These are phyloP conservation scores for Saguinus midas DNA, from an alignment of 2,113 vertebrate genomes.

Conservation along the genomic window DNA sequence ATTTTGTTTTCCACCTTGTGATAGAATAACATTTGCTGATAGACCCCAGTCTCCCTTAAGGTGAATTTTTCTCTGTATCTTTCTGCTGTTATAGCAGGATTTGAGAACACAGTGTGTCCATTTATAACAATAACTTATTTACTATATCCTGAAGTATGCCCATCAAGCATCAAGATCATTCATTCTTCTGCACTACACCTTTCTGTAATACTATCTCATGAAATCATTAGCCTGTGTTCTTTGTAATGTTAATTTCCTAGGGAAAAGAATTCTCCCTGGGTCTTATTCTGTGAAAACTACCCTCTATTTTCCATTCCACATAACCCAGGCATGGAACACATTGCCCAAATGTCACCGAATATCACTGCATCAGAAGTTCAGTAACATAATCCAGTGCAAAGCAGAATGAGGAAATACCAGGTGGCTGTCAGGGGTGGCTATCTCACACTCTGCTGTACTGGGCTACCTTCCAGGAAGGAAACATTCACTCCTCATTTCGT, in stretches of 20 bases:
- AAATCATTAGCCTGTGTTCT: background rate
- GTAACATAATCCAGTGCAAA: background rate
- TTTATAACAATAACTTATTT: background rate
- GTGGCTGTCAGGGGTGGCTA: background rate
- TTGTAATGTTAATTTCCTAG: background rate
- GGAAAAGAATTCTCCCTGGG: background rate
- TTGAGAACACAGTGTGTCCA: background rate
- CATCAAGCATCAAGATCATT: background rate
- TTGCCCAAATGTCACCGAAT: constrained; percentile 5
- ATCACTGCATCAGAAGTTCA: background rate
- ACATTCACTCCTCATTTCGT: constrained; percentile 73
- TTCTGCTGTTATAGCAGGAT: background rate
- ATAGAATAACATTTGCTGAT: background rate
- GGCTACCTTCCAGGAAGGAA: constrained; percentile 65
- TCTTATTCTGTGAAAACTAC: constrained; percentile 14
- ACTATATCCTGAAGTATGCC: background rate
- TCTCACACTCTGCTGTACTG: constrained; percentile 60
- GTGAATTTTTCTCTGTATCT: background rate
- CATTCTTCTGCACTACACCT: background rate
- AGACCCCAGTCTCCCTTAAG: too few relatives aligned
- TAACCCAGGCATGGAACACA: background rate
- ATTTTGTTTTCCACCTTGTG: background rate
- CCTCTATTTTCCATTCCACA: constrained; percentile 52
- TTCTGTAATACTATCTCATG: background rate
- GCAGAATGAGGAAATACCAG: background rate